Percentiles rank a stretch among this genome's conserved stretches.
These are phyloP conservation scores for Drosophila eugracilis DNA, from an alignment of 1,140 invertebrate species.

Conservation along the genomic window DNA sequence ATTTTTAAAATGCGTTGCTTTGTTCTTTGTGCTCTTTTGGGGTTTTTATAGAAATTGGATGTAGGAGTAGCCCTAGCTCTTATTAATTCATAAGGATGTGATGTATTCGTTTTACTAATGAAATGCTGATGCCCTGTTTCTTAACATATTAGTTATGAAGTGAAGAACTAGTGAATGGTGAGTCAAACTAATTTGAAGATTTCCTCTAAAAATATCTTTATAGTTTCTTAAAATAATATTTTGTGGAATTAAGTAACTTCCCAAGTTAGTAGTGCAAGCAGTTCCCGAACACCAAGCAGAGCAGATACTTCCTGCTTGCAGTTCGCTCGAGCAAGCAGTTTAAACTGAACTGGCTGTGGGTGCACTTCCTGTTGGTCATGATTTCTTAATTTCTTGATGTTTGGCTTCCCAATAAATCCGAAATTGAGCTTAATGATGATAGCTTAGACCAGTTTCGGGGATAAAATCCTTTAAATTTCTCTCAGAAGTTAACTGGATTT, in stretches of 20 bases:
- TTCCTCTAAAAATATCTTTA: too few species aligned
- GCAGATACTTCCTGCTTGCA: neutral
- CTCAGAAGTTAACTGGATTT: conserved; percentile 14
- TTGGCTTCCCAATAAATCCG: neutral
- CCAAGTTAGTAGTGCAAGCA: neutral
- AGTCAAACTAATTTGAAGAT: too few species aligned
- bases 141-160: too few species aligned
- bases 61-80: too few species aligned
- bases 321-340: neutral
- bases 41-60: neutral
- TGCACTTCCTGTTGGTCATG: neutral
- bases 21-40: neutral
- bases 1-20: conserved; percentile 5
- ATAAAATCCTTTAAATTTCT: neutral
- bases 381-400: neutral
- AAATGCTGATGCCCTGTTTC: too few species aligned
- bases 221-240: too few species aligned
- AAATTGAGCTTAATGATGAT: neutral
- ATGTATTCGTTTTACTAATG: too few species aligned
- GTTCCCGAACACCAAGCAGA: neutral
- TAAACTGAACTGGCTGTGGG: neutral
- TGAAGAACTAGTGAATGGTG: too few species aligned
- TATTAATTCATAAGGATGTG: neutral
- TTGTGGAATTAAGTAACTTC: neutral
- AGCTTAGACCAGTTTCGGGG: neutral